A percentile compares a stretch with the other conserved stretches of the same genome.
These are phyloP conservation scores for Dyspetes luteomarginatus DNA, from an alignment of 2,888 invertebrate genomes.

Conservation along the genomic window DNA sequence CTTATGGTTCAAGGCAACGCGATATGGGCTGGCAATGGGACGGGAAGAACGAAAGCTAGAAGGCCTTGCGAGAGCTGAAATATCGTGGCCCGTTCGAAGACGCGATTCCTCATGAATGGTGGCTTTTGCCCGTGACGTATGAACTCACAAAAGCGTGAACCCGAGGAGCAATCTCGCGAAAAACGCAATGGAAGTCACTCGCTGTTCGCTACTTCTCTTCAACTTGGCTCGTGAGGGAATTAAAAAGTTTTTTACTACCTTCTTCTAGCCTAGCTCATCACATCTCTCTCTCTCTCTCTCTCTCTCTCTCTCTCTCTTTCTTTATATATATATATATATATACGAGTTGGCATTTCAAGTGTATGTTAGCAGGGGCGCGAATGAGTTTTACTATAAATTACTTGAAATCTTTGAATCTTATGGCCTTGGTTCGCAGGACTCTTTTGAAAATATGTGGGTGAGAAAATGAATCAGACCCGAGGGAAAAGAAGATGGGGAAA, in stretches of 20 bases:
- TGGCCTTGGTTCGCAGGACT: slow-evolving; percentile 1
- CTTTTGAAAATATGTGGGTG: slow-evolving; percentile 8
- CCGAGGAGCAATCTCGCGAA: slow-evolving; percentile 55
- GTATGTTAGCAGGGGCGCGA: slow-evolving; percentile 42
- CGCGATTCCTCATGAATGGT: slow-evolving; percentile 16
- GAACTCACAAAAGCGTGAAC: slow-evolving; percentile 42
- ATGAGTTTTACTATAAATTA: slow-evolving; percentile 43
- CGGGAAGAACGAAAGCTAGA: slow-evolving; percentile 41
- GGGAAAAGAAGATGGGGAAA: not conserved
- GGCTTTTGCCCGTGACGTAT: slow-evolving; percentile 58
- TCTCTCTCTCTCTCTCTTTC: too few species aligned
- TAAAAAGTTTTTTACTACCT: slow-evolving; percentile 62
- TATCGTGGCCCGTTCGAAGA: slow-evolving; percentile 40
- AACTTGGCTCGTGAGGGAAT: slow-evolving; percentile 34
- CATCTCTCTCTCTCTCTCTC: too few species aligned
- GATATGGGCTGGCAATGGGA: slow-evolving; percentile 9
- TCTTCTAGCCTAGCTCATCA: not conserved
- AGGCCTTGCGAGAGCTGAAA: slow-evolving; percentile 38
- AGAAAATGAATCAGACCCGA: not conserved
- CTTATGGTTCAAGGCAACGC: too few species aligned
- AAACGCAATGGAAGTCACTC: slow-evolving; percentile 50
- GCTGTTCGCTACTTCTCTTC: slow-evolving; percentile 31
- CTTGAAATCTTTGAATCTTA: slow-evolving; percentile 23
- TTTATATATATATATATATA: too few species aligned
- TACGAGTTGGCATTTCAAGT: slow-evolving; percentile 19